These are phyloP conservation scores for Lagocephalus sceleratus DNA, from an alignment of 2,797 vertebrate species.

Conservation along the genomic window DNA sequence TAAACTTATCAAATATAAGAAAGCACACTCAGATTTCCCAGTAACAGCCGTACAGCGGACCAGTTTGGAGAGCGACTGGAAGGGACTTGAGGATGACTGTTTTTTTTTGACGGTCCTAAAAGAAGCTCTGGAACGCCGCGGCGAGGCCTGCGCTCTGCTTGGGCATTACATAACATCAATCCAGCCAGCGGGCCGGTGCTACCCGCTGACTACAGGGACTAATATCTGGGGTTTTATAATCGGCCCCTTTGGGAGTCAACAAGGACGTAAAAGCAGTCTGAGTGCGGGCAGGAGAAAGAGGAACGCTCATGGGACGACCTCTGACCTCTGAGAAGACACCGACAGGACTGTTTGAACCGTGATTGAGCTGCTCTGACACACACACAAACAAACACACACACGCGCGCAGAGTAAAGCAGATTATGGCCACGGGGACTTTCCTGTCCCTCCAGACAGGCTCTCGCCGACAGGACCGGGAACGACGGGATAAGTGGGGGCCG, in stretches of 20 bases:
- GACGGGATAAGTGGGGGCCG: constrained; percentile 20
- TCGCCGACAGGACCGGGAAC: constrained; percentile 28
- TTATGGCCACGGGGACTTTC: constrained; percentile 57
- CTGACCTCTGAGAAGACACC: too few relatives aligned
- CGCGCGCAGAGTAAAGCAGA: constrained; percentile 38
- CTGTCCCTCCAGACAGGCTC: constrained; percentile 31
- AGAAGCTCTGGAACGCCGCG: too few relatives aligned
- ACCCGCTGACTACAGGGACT: background rate
- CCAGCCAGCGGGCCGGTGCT: background rate
- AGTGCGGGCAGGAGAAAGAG: background rate
- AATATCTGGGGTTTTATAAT: background rate
- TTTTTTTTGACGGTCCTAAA: too few relatives aligned
- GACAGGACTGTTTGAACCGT: too few relatives aligned
- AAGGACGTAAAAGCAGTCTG: background rate
- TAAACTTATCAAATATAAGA: too few relatives aligned
- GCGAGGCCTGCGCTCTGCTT: too few relatives aligned
- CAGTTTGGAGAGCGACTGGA: too few relatives aligned
- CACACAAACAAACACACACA: constrained; percentile 17
- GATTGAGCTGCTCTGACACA: constrained; percentile 5
- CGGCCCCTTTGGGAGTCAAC: constrained; percentile 2
- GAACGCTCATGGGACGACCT: constrained; percentile 5
- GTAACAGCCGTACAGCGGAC: too few relatives aligned
- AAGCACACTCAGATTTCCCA: too few relatives aligned
- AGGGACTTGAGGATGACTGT: too few relatives aligned
- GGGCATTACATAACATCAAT: background rate